phyloP scores from a whole-genome alignment of 2,797 vertebrate genomes.

The Clarias pachynema region DNA sequence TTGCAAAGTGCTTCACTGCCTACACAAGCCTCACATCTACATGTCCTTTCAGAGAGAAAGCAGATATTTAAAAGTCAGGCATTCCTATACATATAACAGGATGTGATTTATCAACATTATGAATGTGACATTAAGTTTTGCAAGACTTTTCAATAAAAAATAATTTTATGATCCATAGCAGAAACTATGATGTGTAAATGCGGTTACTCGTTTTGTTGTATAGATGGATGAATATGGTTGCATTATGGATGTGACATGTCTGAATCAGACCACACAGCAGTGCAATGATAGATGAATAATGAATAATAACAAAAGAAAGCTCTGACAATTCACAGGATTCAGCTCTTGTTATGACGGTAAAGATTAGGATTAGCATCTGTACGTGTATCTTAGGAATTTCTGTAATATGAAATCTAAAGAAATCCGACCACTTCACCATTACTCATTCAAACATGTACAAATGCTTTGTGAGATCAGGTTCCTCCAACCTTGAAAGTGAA shows the following conservation, averaged over 20 bases:
- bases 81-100: background rate
- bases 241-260: background rate
- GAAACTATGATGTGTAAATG: background rate
- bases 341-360: background rate
- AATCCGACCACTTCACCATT: background rate
- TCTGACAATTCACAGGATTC: background rate
- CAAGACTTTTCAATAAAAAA: background rate
- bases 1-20: background rate
- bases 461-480: background rate
- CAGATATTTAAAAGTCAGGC: background rate
- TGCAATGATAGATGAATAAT: background rate
- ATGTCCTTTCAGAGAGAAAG: background rate
- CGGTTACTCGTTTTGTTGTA: background rate
- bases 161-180: background rate
- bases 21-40: background rate
- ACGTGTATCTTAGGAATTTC: background rate
- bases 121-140: background rate
- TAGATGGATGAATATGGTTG: background rate
- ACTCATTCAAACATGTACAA: background rate
- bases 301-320: background rate
- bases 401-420: background rate
- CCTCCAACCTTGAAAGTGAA: slow-evolving; percentile 9
- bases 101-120: background rate
- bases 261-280: background rate
- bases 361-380: background rate